These are phyloP conservation scores for Caranx ignobilis DNA, from an alignment of 2,113 vertebrate species.

Conservation along the genomic window DNA sequence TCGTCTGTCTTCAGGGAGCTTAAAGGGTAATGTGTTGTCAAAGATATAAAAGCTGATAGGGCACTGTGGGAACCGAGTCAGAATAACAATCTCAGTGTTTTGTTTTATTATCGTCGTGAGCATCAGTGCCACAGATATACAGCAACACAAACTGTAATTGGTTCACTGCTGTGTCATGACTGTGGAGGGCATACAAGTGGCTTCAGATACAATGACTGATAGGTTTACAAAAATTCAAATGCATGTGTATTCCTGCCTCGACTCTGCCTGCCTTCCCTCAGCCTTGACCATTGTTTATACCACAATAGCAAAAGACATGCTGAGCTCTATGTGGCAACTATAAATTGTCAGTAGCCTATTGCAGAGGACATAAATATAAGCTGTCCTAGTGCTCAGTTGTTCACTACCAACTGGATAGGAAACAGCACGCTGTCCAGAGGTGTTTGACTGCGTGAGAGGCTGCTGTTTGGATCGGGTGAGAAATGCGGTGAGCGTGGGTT, in stretches of 20 bases:
- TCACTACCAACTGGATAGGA: conserved; percentile 42
- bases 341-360: conserved; percentile 63
- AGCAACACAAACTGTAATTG: conserved; percentile 57
- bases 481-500: conserved; percentile 44
- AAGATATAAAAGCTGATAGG: conserved; percentile 73
- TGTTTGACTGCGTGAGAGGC: conserved; percentile 6
- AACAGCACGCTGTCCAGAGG: conserved; percentile 6
- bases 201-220: conserved; percentile 56
- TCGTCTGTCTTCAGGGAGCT: conserved; percentile 70
- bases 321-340: conserved; percentile 30
- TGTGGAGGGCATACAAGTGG: conserved; percentile 59
- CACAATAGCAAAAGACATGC: conserved; percentile 59
- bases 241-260: conserved; percentile 49
- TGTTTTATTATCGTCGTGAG: conserved; percentile 64
- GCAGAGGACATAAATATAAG: conserved; percentile 69
- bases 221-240: conserved; percentile 45
- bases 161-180: conserved; percentile 52
- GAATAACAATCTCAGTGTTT: conserved; percentile 68
- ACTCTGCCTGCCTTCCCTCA: conserved; percentile 49
- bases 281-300: conserved; percentile 55
- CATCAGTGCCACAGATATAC: conserved; percentile 51
- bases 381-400: conserved; percentile 21
- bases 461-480: conserved; percentile 18
- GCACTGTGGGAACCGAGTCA: conserved; percentile 57
- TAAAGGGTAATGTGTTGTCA: conserved; percentile 73